Percentiles rank a stretch among this genome's conserved stretches.
These are phyloP conservation scores for Torymus tubicola DNA, from an alignment of 2,888 invertebrate genomes.

Conservation along the genomic window DNA sequence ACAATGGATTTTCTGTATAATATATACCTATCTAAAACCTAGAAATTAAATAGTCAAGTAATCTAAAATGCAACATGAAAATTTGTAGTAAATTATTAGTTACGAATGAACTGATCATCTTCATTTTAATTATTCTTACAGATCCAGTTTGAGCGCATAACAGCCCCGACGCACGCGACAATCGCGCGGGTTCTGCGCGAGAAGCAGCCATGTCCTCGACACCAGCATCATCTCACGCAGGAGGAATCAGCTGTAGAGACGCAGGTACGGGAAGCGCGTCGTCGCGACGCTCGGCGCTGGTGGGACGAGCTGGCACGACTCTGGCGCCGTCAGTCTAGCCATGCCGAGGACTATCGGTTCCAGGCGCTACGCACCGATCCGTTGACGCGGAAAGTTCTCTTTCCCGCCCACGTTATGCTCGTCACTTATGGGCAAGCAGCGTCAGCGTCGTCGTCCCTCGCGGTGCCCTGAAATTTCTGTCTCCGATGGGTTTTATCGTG, in stretches of 20 bases:
- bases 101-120: no score
- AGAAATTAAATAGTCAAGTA: no score
- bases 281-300: slow-evolving; percentile 66
- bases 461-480: slow-evolving; percentile 21
- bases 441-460: slow-evolving; percentile 26
- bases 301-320: slow-evolving; percentile 67
- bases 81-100: no score
- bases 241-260: slow-evolving; percentile 59
- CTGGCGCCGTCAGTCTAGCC: slow-evolving; percentile 45
- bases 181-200: slow-evolving; percentile 74
- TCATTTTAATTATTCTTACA: neutral
- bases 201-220: slow-evolving; percentile 65
- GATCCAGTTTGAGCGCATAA: slow-evolving; percentile 71
- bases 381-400: slow-evolving; percentile 65
- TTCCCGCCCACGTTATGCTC: slow-evolving; percentile 62
- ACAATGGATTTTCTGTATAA: no score
- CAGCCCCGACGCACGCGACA: slow-evolving; percentile 84
- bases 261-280: slow-evolving; percentile 65
- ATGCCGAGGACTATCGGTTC: slow-evolving; percentile 59
- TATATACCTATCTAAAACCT: no score
- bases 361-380: slow-evolving; percentile 67
- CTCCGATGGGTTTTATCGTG: neutral
- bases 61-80: no score
- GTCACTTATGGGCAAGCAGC: slow-evolving; percentile 58
- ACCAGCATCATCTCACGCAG: slow-evolving; percentile 61